These are phyloP conservation scores for Microcebus griseorufus DNA, from an alignment of 2,113 vertebrate genomes.

Conservation along the genomic window DNA sequence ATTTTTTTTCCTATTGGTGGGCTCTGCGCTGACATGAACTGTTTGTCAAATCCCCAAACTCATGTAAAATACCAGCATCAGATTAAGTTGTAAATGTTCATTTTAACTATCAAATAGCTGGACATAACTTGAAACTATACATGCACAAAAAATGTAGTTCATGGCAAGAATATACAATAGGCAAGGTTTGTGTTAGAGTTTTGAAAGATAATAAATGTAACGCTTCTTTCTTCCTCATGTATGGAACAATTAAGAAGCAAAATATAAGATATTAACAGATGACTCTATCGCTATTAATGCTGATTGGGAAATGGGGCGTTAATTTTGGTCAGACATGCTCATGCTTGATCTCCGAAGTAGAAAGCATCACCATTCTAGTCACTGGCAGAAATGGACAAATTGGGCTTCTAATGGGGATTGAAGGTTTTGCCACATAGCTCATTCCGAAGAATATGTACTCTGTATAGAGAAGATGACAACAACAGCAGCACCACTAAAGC, in stretches of 20 bases:
- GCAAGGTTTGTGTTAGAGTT: accelerated
- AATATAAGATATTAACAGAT: neutral
- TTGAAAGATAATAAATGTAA: neutral
- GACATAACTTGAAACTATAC: neutral
- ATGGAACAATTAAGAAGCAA: neutral
- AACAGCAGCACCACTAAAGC: neutral
- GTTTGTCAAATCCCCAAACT: neutral
- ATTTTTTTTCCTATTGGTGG: slow-evolving; percentile 19
- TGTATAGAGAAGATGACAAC: neutral
- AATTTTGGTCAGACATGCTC: neutral
- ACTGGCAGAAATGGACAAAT: neutral
- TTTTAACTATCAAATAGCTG: neutral
- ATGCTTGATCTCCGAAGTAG: neutral
- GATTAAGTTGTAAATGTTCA: neutral
- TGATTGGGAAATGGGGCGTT: neutral
- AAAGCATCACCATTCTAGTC: neutral
- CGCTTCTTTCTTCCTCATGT: neutral
- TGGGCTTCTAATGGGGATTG: neutral
- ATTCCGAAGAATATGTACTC: neutral
- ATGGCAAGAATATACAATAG: neutral
- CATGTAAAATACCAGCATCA: neutral
- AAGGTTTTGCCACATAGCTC: neutral
- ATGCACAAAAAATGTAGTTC: neutral
- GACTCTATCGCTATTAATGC: neutral
- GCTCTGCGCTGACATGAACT: neutral